Base-by-base conservation (phyloP, 1,140 invertebrate genomes). In the Zaprionus capensis region DNA sequence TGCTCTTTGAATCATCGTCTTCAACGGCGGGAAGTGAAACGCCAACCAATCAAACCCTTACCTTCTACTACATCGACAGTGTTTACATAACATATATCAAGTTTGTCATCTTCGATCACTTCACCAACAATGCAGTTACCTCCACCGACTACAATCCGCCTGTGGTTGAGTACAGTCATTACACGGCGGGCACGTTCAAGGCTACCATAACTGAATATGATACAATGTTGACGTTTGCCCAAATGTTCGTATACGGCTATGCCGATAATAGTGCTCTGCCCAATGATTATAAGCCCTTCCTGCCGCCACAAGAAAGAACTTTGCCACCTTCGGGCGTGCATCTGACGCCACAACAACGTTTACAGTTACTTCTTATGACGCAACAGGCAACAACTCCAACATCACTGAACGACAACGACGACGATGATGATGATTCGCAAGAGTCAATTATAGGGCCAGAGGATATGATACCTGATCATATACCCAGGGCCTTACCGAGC, bases 241-340 rank as follows among this genome's bases (percentile, higher is more conserved):
- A 87, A 71, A 92, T 92, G 91, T 83, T 78, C 24, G 36, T 92
- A 26, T 92, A 90, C 63, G 91, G 91, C 6, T 92, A 79, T 38
- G 34, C 51, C 6, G 65, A 78, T 7, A 51, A 26, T 6, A 49
- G 77, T 22, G 41, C 31, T 22, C 46, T 64, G 4, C 91, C 91
- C 20, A 0, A 22, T 2, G 57, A 55, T 7, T 92, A 83, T 38
- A 76, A 67, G 14, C 80, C 91, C 14, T 92, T 80, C 51, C 44
- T 92, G 59, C 62, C 76, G 36, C 66, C 64, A 1, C 66, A 81
- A 14, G 59, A 65, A 4, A 28, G 9, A 5, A 49, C 26, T 20
- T n/a, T 12, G 11, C 46, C 15, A n/a, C 4, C 41, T 5, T 7
- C 22, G 24, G 15, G 5, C 1, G 41, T 24, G 11, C 28, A 22